phyloP scores from a whole-genome alignment of 2,888 invertebrate genomes.

The Coelinius sp. region DNA sequence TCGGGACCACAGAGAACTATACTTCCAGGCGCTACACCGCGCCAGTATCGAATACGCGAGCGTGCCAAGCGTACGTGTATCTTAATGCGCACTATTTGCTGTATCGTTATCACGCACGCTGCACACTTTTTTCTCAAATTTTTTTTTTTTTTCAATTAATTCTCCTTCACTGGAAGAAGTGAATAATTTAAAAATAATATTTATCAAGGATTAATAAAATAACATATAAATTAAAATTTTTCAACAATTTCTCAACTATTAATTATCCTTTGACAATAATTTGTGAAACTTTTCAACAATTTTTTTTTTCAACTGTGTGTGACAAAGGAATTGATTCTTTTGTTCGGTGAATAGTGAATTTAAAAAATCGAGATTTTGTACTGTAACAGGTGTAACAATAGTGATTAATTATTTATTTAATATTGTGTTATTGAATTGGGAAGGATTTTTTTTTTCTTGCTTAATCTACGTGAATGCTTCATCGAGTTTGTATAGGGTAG shows the following conservation, averaged over 20 bases:
- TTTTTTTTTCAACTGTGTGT: neutral
- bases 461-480: neutral
- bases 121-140: neutral
- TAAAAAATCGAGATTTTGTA: neutral
- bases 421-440: neutral
- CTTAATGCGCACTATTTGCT: conserved; percentile 49
- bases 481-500: neutral
- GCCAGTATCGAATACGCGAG: conserved; percentile 69
- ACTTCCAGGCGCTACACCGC: conserved; percentile 61
- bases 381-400: neutral
- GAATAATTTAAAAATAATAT: neutral
- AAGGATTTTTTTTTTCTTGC: neutral
- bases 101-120: conserved; percentile 32
- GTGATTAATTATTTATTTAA: neutral
- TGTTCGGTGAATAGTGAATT: neutral
- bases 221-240: neutral
- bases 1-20: conserved; percentile 67
- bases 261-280: neutral
- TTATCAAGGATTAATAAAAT: neutral
- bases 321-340: neutral
- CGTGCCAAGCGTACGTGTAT: conserved; percentile 68
- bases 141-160: neutral
- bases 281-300: too few relatives aligned
- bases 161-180: neutral
- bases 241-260: neutral